These are phyloP conservation scores for Rhagologus leucostigma DNA, from an alignment of 2,113 vertebrate genomes.

Conservation along the genomic window DNA sequence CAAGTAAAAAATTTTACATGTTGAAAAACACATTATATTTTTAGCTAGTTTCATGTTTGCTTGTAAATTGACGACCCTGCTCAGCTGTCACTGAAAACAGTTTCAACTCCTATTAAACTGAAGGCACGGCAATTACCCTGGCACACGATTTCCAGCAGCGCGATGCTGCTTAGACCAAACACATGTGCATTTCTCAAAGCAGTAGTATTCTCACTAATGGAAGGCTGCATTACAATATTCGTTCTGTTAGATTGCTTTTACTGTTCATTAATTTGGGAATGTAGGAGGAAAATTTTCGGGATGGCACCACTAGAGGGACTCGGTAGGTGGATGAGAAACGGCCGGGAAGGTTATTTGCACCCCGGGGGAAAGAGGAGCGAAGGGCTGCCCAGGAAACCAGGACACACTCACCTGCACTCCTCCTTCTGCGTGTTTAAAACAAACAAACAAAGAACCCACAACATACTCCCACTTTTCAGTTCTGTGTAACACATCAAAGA, in stretches of 20 bases:
- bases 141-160: accelerated
- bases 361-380: accelerated
- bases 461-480: accelerated
- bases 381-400: background rate
- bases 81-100: background rate
- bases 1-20: background rate
- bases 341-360: background rate
- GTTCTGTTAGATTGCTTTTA: background rate
- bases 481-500: background rate
- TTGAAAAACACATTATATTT: background rate
- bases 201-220: background rate
- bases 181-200: background rate
- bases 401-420: background rate
- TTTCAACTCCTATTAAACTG: background rate
- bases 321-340: background rate
- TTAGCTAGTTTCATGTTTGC: background rate
- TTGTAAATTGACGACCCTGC: background rate
- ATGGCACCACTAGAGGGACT: slow-evolving; percentile 9
- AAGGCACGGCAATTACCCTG: background rate
- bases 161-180: background rate
- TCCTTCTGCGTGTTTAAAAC: background rate
- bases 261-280: background rate
- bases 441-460: background rate
- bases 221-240: background rate
- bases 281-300: background rate